phyloP scores from a whole-genome alignment of 2,113 vertebrate genomes.

The Edolisoma coerulescens region DNA sequence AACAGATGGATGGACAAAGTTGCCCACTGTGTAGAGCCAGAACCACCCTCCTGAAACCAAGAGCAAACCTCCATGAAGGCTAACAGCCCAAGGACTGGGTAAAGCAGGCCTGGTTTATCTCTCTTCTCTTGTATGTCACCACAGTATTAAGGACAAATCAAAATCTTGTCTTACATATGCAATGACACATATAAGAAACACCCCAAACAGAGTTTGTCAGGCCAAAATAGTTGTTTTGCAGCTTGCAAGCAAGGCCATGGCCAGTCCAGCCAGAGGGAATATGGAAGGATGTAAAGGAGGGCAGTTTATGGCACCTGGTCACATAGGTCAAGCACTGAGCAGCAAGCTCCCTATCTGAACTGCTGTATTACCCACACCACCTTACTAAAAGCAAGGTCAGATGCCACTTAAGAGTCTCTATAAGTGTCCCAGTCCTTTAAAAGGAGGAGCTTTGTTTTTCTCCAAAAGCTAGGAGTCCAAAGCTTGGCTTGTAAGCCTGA shows the following conservation, averaged over 20 bases:
- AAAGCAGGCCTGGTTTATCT: neutral
- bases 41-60: neutral
- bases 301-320: neutral
- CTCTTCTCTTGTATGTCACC: neutral
- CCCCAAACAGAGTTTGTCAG: neutral
- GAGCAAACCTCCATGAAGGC: neutral
- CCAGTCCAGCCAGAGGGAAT: neutral
- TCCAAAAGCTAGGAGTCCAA: neutral
- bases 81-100: neutral
- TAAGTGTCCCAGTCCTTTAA: neutral
- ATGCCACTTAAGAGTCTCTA: neutral
- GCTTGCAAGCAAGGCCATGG: neutral
- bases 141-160: neutral
- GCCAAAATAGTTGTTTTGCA: neutral
- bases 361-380: neutral
- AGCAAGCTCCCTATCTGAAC: neutral
- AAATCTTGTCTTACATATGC: neutral
- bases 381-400: neutral
- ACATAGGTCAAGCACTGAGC: neutral
- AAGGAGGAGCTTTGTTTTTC: neutral
- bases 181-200: neutral
- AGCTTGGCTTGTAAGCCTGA: neutral
- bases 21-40: rapidly evolving
- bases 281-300: neutral
- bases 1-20: neutral